Evolutionary conservation across 2,797 vertebrate genomes (phyloP).

Genomic region (Paguma larvata): DNA sequence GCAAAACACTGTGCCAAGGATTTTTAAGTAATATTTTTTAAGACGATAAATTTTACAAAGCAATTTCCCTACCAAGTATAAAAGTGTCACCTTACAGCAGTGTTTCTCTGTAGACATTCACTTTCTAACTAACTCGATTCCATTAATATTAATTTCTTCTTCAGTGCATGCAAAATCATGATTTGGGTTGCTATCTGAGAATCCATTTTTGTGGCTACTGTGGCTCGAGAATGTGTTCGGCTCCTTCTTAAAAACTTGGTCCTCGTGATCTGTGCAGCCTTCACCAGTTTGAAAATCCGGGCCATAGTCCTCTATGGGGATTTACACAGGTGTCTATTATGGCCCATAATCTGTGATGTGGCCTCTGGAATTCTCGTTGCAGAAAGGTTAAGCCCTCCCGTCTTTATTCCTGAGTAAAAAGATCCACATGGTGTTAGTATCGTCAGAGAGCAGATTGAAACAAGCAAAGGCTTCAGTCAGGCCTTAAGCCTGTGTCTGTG

Average conservation of each 20-base stretch:
- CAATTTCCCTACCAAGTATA: conserved; percentile 28
- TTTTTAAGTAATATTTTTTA: conserved; percentile 44
- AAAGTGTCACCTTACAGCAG: conserved; percentile 44
- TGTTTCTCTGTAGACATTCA: conserved; percentile 75
- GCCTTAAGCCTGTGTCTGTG: conserved; percentile 80
- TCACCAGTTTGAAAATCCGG: conserved; percentile 89
- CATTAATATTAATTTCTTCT: conserved; percentile 81
- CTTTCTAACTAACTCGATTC: conserved; percentile 78
- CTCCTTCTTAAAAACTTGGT: conserved; percentile 78
- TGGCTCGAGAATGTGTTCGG: conserved; percentile 80
- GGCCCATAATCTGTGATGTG: conserved; percentile 89
- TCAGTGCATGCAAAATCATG: conserved; percentile 73
- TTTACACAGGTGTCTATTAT: conserved; percentile 91
- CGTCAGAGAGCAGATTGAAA: conserved; percentile 86
- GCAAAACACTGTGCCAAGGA: neutral
- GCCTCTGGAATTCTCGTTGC: conserved; percentile 88
- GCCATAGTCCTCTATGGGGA: conserved; percentile 89
- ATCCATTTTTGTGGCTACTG: conserved; percentile 50
- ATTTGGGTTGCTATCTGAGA: conserved; percentile 53
- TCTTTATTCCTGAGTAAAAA: conserved; percentile 87
- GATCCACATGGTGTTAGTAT: conserved; percentile 84
- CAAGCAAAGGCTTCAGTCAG: conserved; percentile 89
- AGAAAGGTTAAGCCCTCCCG: conserved; percentile 89
- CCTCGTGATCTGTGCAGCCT: conserved; percentile 88
- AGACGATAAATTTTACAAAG: conserved; percentile 65